These are phyloP conservation scores for Sebastes fasciatus DNA, from an alignment of 2,113 vertebrate genomes.

Conservation along the genomic window DNA sequence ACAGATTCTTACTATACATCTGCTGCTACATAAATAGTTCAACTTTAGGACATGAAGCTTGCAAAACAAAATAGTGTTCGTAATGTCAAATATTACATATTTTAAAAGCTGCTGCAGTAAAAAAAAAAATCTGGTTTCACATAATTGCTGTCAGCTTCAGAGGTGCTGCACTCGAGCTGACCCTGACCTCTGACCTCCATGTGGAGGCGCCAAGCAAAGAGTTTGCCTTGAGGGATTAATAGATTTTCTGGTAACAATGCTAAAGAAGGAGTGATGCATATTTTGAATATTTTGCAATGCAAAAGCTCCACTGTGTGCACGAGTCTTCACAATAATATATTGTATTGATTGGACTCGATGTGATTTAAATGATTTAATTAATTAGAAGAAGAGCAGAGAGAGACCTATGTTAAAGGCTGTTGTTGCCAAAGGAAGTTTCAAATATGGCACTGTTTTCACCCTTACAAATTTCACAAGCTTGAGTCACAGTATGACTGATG, in stretches of 20 bases:
- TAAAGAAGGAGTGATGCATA: background rate
- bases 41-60: background rate
- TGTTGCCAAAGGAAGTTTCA: conserved; percentile 52
- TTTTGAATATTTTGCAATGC: background rate
- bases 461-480: conserved; percentile 63
- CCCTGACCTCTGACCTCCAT: conserved; percentile 46
- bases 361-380: background rate
- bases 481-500: conserved; percentile 79
- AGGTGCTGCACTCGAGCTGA: conserved; percentile 30
- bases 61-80: no score
- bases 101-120: conserved; percentile 7
- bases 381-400: background rate
- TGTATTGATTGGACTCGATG: background rate
- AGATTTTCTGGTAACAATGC: conserved; percentile 6
- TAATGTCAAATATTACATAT: background rate
- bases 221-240: conserved; percentile 14
- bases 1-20: background rate
- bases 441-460: conserved; percentile 62
- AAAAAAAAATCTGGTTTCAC: background rate
- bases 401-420: background rate
- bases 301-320: background rate
- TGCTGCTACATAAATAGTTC: background rate
- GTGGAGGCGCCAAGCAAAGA: background rate
- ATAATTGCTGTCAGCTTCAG: background rate
- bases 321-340: background rate